These are phyloP conservation scores for Ataeniobius toweri DNA, from an alignment of 2,797 vertebrate genomes.

Conservation along the genomic window DNA sequence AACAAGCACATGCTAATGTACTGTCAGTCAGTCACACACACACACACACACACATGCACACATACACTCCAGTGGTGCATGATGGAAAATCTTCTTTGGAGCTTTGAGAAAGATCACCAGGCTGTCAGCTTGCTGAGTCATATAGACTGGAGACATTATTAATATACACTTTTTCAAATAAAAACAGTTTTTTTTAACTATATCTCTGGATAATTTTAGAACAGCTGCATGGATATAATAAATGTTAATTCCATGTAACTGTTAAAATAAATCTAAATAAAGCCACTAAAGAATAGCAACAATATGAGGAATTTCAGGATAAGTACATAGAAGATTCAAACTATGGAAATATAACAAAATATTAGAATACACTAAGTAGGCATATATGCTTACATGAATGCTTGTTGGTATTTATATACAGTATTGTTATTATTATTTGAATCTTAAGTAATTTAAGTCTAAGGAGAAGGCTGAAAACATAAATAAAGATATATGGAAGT, in stretches of 20 bases:
- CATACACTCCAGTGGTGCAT: not conserved
- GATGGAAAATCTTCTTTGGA: constrained; percentile 5
- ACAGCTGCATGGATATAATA: not conserved
- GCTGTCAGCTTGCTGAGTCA: not conserved
- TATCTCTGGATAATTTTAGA: not conserved
- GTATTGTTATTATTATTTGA: too few relatives aligned
- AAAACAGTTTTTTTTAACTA: not conserved
- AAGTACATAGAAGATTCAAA: not conserved
- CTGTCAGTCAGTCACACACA: not conserved
- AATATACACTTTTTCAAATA: not conserved
- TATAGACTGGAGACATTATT: not conserved
- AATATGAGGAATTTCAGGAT: not conserved
- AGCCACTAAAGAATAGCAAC: not conserved
- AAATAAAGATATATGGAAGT: too few relatives aligned
- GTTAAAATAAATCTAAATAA: not conserved
- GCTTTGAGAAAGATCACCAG: not conserved
- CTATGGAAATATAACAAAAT: not conserved
- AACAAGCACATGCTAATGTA: constrained; percentile 8
- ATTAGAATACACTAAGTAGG: too few relatives aligned
- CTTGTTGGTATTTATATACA: too few relatives aligned
- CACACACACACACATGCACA: not conserved
- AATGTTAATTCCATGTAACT: not conserved
- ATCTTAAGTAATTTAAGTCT: too few relatives aligned
- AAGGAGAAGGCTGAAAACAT: too few relatives aligned
- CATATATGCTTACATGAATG: too few relatives aligned